These are phyloP conservation scores for Cantharis nigra DNA, from an alignment of 2,888 invertebrate genomes.

Conservation along the genomic window DNA sequence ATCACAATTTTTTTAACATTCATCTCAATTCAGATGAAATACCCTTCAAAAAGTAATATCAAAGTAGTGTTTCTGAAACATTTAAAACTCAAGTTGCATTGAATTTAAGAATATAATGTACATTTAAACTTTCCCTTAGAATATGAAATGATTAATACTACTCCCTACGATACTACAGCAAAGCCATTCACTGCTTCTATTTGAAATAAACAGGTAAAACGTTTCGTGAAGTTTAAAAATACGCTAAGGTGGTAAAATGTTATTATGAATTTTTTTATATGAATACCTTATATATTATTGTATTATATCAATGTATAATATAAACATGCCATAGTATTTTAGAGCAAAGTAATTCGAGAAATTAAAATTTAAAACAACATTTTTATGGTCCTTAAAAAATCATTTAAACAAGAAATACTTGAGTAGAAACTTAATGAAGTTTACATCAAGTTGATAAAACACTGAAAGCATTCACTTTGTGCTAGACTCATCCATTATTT, in stretches of 20 bases:
- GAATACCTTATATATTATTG: too few species aligned
- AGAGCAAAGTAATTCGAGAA: too few species aligned
- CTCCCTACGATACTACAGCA: not conserved
- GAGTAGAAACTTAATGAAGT: not conserved
- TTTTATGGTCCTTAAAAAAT: not conserved
- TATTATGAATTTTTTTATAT: too few species aligned
- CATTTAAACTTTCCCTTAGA: not conserved
- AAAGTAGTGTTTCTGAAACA: not conserved
- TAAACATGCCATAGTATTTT: too few species aligned
- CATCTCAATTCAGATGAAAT: not conserved
- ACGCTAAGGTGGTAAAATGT: not conserved
- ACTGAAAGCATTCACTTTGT: not conserved
- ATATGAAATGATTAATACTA: not conserved
- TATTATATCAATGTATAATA: too few species aligned
- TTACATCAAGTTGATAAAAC: not conserved
- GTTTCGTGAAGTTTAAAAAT: not conserved
- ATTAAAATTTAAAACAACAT: not conserved
- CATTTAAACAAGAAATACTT: not conserved
- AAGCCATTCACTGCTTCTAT: not conserved
- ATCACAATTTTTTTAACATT: not conserved
- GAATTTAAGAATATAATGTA: not conserved
- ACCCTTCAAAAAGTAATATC: not conserved
- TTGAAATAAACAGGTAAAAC: not conserved
- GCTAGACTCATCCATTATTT: constrained; percentile 2
- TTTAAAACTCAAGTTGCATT: not conserved